These are phyloP conservation scores for Ranitomeya imitator DNA, from an alignment of 2,113 vertebrate species.

Conservation along the genomic window DNA sequence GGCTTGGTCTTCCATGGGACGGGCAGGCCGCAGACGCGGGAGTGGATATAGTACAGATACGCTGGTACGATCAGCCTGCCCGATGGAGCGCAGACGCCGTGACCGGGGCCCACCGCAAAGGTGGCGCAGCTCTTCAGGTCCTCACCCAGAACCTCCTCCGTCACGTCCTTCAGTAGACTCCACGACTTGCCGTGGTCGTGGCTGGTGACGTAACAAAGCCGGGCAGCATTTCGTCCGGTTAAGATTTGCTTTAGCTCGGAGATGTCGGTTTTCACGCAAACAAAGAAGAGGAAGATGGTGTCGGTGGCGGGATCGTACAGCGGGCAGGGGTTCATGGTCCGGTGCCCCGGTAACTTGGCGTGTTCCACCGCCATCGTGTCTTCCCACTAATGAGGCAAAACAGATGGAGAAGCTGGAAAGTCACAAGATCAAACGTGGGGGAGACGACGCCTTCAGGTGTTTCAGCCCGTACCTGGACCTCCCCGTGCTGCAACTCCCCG, in stretches of 20 bases:
- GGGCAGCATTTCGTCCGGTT: constrained; percentile 78
- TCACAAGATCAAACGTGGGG: no score
- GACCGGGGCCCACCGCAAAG: constrained; percentile 89
- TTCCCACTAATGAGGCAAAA: constrained; percentile 65
- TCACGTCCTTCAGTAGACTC: constrained; percentile 81
- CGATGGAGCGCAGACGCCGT: constrained; percentile 81
- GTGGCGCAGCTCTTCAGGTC: constrained; percentile 82
- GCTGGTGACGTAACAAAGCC: constrained; percentile 84
- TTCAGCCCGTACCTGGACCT: no score
- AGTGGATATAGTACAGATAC: constrained; percentile 77
- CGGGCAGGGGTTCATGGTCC: constrained; percentile 76
- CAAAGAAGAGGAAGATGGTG: constrained; percentile 88
- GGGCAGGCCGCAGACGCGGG: constrained; percentile 59
- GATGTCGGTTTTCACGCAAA: constrained; percentile 78
- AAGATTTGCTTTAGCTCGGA: constrained; percentile 78
- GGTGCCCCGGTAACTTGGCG: constrained; percentile 67
- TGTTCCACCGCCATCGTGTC: constrained; percentile 61
- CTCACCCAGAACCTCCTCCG: constrained; percentile 73
- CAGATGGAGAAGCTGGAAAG: background rate
- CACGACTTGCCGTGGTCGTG: constrained; percentile 76
- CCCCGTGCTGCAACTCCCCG: no score
- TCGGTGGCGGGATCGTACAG: constrained; percentile 63
- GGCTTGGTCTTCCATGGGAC: constrained; percentile 65
- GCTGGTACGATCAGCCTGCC: constrained; percentile 86
- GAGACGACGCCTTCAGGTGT: no score